These are phyloP conservation scores for Actinostola sp. DNA, from an alignment of 92 coral and sea anemone species.

Conservation along the genomic window DNA sequence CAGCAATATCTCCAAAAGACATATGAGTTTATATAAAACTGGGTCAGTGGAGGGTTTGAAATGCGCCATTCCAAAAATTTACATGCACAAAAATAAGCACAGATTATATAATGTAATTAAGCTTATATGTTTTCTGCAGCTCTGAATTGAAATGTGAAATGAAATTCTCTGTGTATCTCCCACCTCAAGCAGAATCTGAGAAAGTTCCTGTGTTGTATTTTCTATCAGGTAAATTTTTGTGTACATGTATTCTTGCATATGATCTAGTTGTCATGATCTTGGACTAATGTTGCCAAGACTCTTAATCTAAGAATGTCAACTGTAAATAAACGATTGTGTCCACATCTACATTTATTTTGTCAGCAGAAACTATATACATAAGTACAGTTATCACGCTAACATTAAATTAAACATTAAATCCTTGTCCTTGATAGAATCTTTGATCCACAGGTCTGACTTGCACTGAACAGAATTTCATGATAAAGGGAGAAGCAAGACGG, in stretches of 20 bases:
- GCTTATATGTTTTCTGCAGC: constrained; percentile 43
- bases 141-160: constrained; percentile 90
- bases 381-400: too few relatives aligned
- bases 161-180: constrained; percentile 93
- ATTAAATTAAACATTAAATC: too few relatives aligned
- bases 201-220: constrained; percentile 95
- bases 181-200: constrained; percentile 77
- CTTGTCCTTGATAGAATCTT: too few relatives aligned
- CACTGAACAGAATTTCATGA: constrained; percentile 92
- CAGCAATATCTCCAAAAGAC: too few relatives aligned
- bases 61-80: too few relatives aligned
- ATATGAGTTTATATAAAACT: too few relatives aligned
- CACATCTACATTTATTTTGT: background rate
- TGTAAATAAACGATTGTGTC: background rate
- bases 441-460: constrained; percentile 76
- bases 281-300: background rate
- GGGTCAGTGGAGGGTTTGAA: too few relatives aligned
- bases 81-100: too few relatives aligned
- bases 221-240: constrained; percentile 90
- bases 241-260: too few relatives aligned
- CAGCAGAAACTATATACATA: too few relatives aligned
- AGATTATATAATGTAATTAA: too few relatives aligned
- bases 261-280: too few relatives aligned
- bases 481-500: constrained; percentile 89
- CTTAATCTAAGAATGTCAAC: background rate